Base-by-base conservation (phyloP, 2,113 vertebrate species). In the Natator depressus region DNA sequence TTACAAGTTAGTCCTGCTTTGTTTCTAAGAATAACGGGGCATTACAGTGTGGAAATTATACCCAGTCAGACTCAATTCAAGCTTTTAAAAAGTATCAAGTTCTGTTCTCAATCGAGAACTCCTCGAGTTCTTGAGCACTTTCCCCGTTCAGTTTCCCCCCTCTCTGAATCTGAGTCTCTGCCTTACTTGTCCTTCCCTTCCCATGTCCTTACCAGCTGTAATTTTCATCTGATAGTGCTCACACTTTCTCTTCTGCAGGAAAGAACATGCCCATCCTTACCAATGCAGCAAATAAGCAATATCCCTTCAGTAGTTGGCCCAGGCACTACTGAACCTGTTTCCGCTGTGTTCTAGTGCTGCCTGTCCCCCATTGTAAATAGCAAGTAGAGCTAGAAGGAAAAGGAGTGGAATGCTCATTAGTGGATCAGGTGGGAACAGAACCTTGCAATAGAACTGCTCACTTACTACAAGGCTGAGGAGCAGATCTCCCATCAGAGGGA, bases 151-250 rank as follows among this genome's bases (percentile, higher is more conserved):
- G 6, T 5, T 93, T 17, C 12, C 53, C 55, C 54, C 55, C 55
- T 4, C 24, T 10, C 24, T 10, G 55, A 57, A 57, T 57, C 55
- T 57, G 82, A 50, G 6, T 0, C 14, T 13, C 13, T 62, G 20
- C 72, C 29, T 88, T 76, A 29, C 89, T 17, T 51, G 51, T 53
- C 20, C 62, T 12, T 14, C 7, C 10, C 82, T 84, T 93, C 59
- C 13, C 29, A 62, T 95, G 20, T 2, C 24, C 9, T 0, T 0
- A 3, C 38, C 24, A 2, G 0, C 4, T 84, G 7, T 75, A 1
- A 2, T 17, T 57, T 5, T 12, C 59, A 59, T 59, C 10, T 88
- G 5, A 50, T 8, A 4, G 50, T 47, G 10, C 2, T 84, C 16
- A 11, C 76, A 29, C 6, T 82, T 62, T 62, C 29, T 62, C 59